Evolutionary conservation across 2,113 vertebrate species (phyloP), one percentile per base, ranked within the genome.

Genomic region (Uropsilus gracilis): DNA sequence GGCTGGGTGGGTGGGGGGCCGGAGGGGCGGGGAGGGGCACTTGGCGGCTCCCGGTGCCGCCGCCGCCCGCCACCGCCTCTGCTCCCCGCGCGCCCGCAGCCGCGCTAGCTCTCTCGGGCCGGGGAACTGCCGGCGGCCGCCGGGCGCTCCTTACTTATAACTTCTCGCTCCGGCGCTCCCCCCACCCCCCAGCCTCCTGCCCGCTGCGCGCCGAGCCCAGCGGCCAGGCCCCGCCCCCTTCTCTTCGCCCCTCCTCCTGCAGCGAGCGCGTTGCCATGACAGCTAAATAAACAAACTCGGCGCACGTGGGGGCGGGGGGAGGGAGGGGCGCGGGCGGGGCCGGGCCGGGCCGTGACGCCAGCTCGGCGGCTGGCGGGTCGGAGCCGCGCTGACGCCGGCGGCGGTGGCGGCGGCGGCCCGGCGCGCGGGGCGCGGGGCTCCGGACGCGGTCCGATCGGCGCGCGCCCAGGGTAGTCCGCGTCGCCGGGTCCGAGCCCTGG

Each of bases 61-160:
- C 90, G 42, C 76, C 95, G 91, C 94, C 66, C 69, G 39, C 97
- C 96, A 81, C 78, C 89, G 32, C 86, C 95, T 77, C 95, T 90
- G 83, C 85, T 92, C 91, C 61, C 97, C 87, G 57, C 86, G 82
- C 57, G 82, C 91, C 75, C 95, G 85, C 86, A 96, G 96, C 95
- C 81, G 91, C 95, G 88, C 93, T 94, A 7, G 87, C 76, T 76
- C 28, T 87, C 66, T 96, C 71, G 48, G 90, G 87, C 90, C 94
- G 96, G 95, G 83, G 84, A 98, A 98, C 96, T 98, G 97, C 95
- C 91, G 92, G 18, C 93, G 95, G 94, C 94, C 80, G 96, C 95
- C 61, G 73, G 95, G 86, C 96, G 95, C 96, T 98, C 97, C 97
- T 96, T 88, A 98, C 97, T 98, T 98, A 98, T 99, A 98, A 99